These are phyloP conservation scores for Mythimna impura DNA, from an alignment of 2,888 invertebrate species.

Conservation along the genomic window DNA sequence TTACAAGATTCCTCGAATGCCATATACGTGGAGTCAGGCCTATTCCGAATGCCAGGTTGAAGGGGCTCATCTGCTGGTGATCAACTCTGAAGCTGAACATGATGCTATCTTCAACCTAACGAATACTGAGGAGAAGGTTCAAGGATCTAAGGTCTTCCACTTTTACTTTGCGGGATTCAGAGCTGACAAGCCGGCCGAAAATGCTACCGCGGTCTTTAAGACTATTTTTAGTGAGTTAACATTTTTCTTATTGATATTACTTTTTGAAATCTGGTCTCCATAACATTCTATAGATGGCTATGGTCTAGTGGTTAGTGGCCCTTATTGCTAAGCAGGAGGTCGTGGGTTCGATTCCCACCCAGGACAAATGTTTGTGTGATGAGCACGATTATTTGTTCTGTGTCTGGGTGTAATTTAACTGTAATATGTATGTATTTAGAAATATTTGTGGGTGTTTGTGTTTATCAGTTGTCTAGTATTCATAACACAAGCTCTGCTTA, in stretches of 20 bases:
- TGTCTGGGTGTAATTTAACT: no score
- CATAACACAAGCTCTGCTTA: no score
- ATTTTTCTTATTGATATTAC: neutral
- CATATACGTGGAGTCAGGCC: conserved; percentile 79
- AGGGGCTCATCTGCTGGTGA: conserved; percentile 76
- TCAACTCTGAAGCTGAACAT: conserved; percentile 77
- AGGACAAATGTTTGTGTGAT: no score
- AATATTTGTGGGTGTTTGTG: no score
- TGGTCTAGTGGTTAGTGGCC: no score
- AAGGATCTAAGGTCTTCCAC: conserved; percentile 55
- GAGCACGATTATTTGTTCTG: no score
- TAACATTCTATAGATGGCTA: no score
- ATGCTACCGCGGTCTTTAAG: conserved; percentile 71
- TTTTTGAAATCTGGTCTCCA: neutral
- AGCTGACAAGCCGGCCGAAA: conserved; percentile 67
- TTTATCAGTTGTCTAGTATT: no score
- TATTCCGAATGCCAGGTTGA: conserved; percentile 76
- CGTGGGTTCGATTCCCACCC: no score
- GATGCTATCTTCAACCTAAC: conserved; percentile 69
- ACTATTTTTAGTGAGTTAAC: conserved; percentile 81
- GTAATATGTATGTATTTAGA: no score
- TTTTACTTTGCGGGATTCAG: conserved; percentile 79
- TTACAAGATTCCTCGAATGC: conserved; percentile 73
- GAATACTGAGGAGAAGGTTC: conserved; percentile 38
- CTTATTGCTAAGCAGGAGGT: no score